Evolutionary conservation across 2,888 invertebrate species (phyloP).

Genomic region (Phymatocera aterrima): DNA sequence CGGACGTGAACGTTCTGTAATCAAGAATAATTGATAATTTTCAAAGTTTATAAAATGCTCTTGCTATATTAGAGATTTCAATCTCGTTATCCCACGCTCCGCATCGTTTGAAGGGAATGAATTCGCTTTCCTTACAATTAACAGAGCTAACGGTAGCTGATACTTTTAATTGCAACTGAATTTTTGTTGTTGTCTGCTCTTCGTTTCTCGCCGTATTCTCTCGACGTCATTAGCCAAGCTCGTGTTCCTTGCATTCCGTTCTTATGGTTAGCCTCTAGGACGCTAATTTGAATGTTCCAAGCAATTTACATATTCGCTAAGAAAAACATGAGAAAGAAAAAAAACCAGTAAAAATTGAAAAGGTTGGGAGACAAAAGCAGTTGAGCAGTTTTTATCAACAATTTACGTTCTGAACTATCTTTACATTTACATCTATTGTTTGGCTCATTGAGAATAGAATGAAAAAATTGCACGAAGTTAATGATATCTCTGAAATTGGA

Average conservation of each 20-base stretch:
- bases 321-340: neutral
- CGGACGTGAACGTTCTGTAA: neutral
- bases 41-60: neutral
- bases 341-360: neutral
- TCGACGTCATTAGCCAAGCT: neutral
- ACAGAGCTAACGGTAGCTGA: neutral
- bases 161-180: slow-evolving; percentile 21
- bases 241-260: neutral
- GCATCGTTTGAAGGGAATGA: neutral
- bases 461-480: slow-evolving; percentile 6
- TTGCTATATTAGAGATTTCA: neutral
- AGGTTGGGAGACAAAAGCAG: neutral
- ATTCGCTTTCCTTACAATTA: slow-evolving; percentile 6
- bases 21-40: neutral
- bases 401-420: too few species aligned
- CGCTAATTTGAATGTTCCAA: neutral
- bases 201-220: neutral
- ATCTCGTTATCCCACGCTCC: slow-evolving; percentile 17
- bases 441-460: neutral
- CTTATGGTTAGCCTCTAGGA: neutral
- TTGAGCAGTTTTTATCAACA: too few species aligned
- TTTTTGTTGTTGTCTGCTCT: too few species aligned
- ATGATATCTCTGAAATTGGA: neutral
- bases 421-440: neutral
- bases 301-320: neutral